phyloP scores from a whole-genome alignment of 2,113 vertebrate species.

The Oryzias melastigma region DNA sequence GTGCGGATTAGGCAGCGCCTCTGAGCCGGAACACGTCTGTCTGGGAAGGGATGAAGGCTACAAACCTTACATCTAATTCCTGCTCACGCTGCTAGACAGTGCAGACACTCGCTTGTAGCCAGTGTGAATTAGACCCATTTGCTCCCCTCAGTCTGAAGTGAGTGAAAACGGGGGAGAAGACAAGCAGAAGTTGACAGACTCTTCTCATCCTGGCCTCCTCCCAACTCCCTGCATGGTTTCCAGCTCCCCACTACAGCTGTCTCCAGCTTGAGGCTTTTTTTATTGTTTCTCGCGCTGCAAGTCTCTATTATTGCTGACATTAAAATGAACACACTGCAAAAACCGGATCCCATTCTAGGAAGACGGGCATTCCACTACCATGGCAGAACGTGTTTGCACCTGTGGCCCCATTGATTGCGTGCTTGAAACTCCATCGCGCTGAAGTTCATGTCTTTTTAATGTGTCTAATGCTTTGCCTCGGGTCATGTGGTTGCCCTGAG shows the following conservation, averaged over 20 bases:
- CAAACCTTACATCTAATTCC: constrained; percentile 79
- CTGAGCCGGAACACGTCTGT: constrained; percentile 82
- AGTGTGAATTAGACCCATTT: constrained; percentile 78
- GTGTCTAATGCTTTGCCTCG: constrained; percentile 61
- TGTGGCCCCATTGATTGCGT: constrained; percentile 64
- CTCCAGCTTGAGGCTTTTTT: constrained; percentile 30
- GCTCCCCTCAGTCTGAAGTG: constrained; percentile 66
- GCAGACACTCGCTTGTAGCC: constrained; percentile 67
- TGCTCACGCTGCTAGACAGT: constrained; percentile 73
- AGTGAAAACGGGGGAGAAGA: constrained; percentile 50
- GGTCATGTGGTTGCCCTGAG: constrained; percentile 59
- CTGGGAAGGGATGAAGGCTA: constrained; percentile 78
- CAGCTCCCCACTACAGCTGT: constrained; percentile 56
- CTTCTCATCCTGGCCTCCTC: constrained; percentile 60
- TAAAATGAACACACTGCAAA: constrained; percentile 58
- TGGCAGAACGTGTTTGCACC: constrained; percentile 61
- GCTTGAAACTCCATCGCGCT: constrained; percentile 40
- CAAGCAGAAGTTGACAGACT: constrained; percentile 74
- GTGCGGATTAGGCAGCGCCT: constrained; percentile 79
- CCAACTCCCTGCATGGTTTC: constrained; percentile 41
- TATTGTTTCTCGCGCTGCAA: constrained; percentile 58
- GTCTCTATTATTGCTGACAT: constrained; percentile 72
- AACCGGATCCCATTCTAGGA: constrained; percentile 40
- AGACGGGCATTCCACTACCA: constrained; percentile 44
- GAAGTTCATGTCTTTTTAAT: constrained; percentile 68